Evolutionary conservation across 2,797 vertebrate genomes (phyloP).

Genomic region (Perodicticus potto): DNA sequence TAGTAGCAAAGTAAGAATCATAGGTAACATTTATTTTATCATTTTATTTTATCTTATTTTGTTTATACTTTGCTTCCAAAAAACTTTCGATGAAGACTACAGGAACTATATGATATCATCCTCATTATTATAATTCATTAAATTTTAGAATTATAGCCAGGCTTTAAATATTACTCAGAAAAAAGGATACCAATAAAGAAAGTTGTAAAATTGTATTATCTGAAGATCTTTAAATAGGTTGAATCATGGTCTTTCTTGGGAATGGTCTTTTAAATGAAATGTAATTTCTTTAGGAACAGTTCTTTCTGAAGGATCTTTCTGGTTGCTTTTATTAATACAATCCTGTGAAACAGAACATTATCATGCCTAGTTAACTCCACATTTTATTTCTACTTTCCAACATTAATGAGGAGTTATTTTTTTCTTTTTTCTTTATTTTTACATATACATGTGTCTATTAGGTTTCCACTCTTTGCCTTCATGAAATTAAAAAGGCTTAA

Average conservation of each 20-base stretch:
- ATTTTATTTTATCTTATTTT: neutral
- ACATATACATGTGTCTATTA: too few species aligned
- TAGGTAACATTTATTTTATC: neutral
- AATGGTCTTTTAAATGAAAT: neutral
- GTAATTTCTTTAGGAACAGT: slow-evolving; percentile 16
- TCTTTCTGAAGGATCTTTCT: slow-evolving; percentile 11
- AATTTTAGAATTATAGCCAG: neutral
- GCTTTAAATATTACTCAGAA: slow-evolving; percentile 21
- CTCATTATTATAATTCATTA: neutral
- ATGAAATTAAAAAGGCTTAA: too few species aligned
- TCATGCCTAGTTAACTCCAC: neutral
- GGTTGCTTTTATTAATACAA: neutral
- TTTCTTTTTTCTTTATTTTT: neutral
- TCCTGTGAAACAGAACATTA: neutral
- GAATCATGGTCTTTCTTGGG: neutral
- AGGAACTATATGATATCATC: neutral
- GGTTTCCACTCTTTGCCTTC: too few species aligned
- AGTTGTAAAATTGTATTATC: neutral
- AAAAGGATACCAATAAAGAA: neutral
- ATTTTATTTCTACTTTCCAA: slow-evolving; percentile 49
- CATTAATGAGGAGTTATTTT: slow-evolving; percentile 34
- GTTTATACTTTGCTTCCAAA: neutral
- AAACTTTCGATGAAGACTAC: neutral
- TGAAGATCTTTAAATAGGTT: neutral
- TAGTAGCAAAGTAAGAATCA: neutral